Conservation (phyloP, 2,113 vertebrate species). For the Pangasianodon gigas region DNA sequence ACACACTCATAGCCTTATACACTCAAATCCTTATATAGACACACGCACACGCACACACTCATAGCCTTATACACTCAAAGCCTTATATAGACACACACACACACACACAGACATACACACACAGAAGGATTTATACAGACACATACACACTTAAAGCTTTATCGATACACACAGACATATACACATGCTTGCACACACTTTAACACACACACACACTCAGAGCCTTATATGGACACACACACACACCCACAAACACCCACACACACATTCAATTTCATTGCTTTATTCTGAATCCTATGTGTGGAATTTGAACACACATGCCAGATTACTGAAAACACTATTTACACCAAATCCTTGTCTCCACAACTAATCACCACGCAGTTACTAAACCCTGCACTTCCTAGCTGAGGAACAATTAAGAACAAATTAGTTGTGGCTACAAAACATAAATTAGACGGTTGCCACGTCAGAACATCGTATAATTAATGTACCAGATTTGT, state of each 20-base stretch:
- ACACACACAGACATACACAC: conserved; percentile 12
- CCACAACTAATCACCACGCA: neutral
- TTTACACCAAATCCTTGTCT: too few relatives aligned
- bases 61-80: neutral
- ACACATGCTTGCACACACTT: too few relatives aligned
- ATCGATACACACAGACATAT: neutral
- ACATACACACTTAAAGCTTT: neutral
- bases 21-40: too few relatives aligned
- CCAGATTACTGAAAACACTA: too few relatives aligned
- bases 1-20: too few relatives aligned
- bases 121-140: neutral
- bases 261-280: too few relatives aligned
- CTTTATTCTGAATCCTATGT: too few relatives aligned
- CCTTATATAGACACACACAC: neutral
- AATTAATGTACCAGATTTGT: neutral
- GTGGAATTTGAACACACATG: too few relatives aligned
- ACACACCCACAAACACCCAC: too few relatives aligned
- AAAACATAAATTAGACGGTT: neutral
- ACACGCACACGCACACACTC: neutral
- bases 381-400: neutral
- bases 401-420: neutral
- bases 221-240: too few relatives aligned
- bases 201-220: neutral
- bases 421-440: neutral
- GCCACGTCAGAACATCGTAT: neutral